These are phyloP conservation scores for Archocentrus centrarchus DNA, from an alignment of 2,113 vertebrate genomes.

Conservation along the genomic window DNA sequence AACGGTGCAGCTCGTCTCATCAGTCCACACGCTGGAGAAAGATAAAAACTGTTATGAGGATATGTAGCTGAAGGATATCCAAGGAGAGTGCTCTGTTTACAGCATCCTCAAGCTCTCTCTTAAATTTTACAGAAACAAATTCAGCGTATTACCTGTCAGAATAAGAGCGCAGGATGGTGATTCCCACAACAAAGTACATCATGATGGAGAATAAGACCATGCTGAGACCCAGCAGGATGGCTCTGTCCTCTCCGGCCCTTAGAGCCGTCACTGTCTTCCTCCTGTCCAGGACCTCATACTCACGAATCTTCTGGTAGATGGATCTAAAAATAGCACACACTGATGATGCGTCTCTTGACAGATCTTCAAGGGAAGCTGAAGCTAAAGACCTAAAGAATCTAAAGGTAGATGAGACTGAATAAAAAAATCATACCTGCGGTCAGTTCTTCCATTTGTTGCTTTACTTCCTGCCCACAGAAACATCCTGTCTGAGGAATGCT, in stretches of 20 bases:
- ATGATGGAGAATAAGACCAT: conserved; percentile 93
- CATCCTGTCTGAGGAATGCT: conserved; percentile 83
- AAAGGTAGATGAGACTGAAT: background rate
- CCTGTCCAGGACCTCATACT: conserved; percentile 93
- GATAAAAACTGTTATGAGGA: background rate
- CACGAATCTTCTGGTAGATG: conserved; percentile 93
- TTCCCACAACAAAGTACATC: conserved; percentile 95
- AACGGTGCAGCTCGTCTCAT: conserved; percentile 87
- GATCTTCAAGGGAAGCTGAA: background rate
- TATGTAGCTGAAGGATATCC: background rate
- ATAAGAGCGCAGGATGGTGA: conserved; percentile 91
- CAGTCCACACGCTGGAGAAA: conserved; percentile 88
- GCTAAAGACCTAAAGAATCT: too few relatives aligned
- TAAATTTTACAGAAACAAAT: background rate
- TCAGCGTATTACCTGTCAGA: conserved; percentile 68
- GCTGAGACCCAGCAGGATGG: conserved; percentile 90
- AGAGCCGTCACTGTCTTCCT: conserved; percentile 94
- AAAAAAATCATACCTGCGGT: conserved; percentile 85
- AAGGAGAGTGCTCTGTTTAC: background rate
- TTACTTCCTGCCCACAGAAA: conserved; percentile 92
- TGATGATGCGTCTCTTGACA: background rate
- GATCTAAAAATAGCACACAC: conserved; percentile 78
- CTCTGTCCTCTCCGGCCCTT: conserved; percentile 93
- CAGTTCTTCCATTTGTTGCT: conserved; percentile 82
- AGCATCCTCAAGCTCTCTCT: background rate